Evolutionary conservation across 2,888 invertebrate genomes (phyloP), one percentile per base, ranked within the genome.

Genomic region (Cheilosia pagana): DNA sequence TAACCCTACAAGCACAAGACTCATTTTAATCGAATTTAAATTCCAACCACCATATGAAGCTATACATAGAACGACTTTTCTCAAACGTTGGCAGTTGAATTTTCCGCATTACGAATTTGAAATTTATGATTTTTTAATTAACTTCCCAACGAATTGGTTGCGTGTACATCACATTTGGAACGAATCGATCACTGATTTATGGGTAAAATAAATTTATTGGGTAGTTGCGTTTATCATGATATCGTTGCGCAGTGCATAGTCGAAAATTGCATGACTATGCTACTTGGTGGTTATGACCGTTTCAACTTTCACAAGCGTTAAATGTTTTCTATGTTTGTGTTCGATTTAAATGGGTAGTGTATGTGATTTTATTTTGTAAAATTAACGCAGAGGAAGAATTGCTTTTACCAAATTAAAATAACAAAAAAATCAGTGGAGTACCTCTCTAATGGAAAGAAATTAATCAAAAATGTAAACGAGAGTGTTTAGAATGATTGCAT

Each of bases 121-220:
- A 57, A 91, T 90, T 90, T 90, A 91, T 90, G 90, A 88, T 89
- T 90, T 90, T 90, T 90, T 91, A 91, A 90, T 90, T 90, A 91
- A 90, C 91, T 91, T 88, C 88, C 87, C 90, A 89, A 90, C 39
- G 59, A 65, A 63, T 57, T 50, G 48, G 50, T 65, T 78, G 57
- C 65, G 41, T 65, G 70, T 71, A 71, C 78, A 57, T 78, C 63
- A 62, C 39, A 71, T 59, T 57, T 78, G 78, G 78, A 78, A 78
- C 78, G 78, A 78, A 78, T 71, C 53, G 78, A 78, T 78, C 48
- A 71, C 31, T 78, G 78, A 78, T 78, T 78, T 78, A 78, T 71
- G 57, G 63, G 50, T 55, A 31, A 71, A 55, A 57, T 63, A 28
- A 50, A 71, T 78, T 71, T 55, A 71, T 78, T 71, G 41, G 39